Percentiles rank a stretch among this genome's conserved stretches.
phyloP scores from a whole-genome alignment of 2,113 vertebrate species.

The Myiozetetes cayanensis region DNA sequence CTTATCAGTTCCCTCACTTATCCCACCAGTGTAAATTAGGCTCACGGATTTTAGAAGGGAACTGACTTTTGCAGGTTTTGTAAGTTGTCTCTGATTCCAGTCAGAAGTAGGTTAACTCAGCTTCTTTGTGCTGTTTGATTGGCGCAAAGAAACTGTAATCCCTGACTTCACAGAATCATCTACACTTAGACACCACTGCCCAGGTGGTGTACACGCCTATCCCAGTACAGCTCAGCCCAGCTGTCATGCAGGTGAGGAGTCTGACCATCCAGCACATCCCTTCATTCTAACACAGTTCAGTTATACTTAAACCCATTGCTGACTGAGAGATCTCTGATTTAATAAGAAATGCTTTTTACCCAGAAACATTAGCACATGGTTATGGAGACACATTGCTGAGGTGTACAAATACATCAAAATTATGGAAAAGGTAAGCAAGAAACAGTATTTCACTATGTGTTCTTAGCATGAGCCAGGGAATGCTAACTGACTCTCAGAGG shows the following conservation, averaged over 20 bases:
- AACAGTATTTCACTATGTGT: neutral
- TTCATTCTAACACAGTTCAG: neutral
- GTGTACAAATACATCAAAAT: neutral
- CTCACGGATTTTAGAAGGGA: neutral
- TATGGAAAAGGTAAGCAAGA: neutral
- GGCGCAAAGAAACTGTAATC: neutral
- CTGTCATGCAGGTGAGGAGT: neutral
- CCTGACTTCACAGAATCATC: neutral
- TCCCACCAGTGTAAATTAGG: neutral
- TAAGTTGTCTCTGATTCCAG: neutral
- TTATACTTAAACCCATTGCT: neutral
- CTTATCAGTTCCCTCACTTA: neutral
- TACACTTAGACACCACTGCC: neutral
- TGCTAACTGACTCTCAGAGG: neutral
- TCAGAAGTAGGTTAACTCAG: neutral
- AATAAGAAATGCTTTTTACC: neutral
- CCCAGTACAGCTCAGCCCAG: neutral
- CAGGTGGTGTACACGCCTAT: neutral
- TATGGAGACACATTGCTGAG: neutral
- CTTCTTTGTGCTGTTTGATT: neutral
- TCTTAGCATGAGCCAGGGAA: neutral
- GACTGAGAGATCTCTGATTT: neutral
- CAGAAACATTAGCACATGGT: neutral
- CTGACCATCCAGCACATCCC: neutral
- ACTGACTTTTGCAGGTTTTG: neutral